Base-by-base conservation (phyloP, 2,797 vertebrate species). In the Danio tinwini region DNA sequence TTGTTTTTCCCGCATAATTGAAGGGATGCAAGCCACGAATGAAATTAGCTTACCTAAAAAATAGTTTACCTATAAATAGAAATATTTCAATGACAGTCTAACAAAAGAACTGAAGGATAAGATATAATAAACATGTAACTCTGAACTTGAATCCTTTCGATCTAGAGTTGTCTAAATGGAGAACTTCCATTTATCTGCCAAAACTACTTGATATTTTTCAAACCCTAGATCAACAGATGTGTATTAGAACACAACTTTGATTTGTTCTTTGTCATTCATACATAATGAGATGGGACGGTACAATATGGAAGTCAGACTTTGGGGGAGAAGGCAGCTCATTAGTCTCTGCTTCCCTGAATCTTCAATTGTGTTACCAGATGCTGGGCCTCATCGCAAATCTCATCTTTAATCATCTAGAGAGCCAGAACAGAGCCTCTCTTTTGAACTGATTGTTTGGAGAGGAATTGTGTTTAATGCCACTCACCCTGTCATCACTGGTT, bases 391-490 rank as follows among this genome's bases (percentile, higher is more conserved):
- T 83, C 13, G 17, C 45, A 63, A 45, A 62, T 73, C 42, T 45
- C 62, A n/a, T 37, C 39, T 82, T 80, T 83, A 62, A 61, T 75
- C 62, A 75, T 61, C 37, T 61, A 63, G 56, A 81, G 71, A 69
- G 62, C 50, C 13, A 29, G 17, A 56, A 68, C 9, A 4, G 44
- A 78, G 80, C 5, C 45, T 79, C n/a, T 39, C 49, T 64, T 50
- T 55, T 55, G 72, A 72, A 55, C 14, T 4, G 14, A 64, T 39
- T 79, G 58, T 79, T 72, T 72, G 55, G 49, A 63, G 49, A 78
- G 49, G 37, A 63, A 56, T 63, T 14, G 5, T 56, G 37, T 63
- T 63, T 63, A 79, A 72, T 64, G 49, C 7, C 67, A 17, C 68
- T 79, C 49, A 37, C 5, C 10, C 9, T 52, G 72, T 74, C 72